These are phyloP conservation scores for Monochamus saltuarius DNA, from an alignment of 1,140 invertebrate species.

Conservation along the genomic window DNA sequence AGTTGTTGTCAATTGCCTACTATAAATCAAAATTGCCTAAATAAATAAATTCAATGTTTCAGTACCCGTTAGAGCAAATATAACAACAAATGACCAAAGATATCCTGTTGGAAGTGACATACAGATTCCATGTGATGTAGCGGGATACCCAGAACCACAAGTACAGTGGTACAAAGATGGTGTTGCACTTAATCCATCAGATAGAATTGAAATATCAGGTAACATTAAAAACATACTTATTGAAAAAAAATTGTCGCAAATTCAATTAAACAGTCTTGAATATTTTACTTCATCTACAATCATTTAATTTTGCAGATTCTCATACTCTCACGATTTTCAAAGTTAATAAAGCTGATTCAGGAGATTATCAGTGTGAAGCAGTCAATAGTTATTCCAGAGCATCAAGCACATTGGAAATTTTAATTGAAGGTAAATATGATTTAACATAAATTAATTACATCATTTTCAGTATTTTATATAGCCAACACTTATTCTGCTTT, in stretches of 20 bases:
- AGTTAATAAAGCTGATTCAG: conserved; percentile 67
- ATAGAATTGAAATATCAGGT: conserved; percentile 65
- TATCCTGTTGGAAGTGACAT: conserved; percentile 68
- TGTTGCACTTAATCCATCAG: conserved; percentile 53
- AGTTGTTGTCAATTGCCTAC: too few relatives aligned
- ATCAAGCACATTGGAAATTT: conserved; percentile 62
- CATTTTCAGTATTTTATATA: conserved; percentile 24
- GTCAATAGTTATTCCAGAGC: conserved; percentile 65
- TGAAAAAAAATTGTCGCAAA: too few relatives aligned
- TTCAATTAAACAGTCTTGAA: conserved; percentile 9
- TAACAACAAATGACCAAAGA: conserved; percentile 56
- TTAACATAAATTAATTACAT: too few relatives aligned
- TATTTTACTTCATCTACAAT: not conserved
- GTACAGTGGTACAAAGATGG: conserved; percentile 80
- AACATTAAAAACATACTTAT: conserved; percentile 30
- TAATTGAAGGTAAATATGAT: conserved; percentile 60
- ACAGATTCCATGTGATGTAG: conserved; percentile 70
- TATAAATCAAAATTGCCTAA: too few relatives aligned
- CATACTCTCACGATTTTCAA: conserved; percentile 67
- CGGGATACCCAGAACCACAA: conserved; percentile 72
- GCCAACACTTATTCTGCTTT: too few relatives aligned
- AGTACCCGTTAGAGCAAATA: conserved; percentile 65
- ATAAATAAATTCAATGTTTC: conserved; percentile 17
- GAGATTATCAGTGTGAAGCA: conserved; percentile 77
- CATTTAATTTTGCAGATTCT: conserved; percentile 56